Evolutionary conservation across 2,797 vertebrate species (phyloP).

Genomic region (Trachurus trachurus): DNA sequence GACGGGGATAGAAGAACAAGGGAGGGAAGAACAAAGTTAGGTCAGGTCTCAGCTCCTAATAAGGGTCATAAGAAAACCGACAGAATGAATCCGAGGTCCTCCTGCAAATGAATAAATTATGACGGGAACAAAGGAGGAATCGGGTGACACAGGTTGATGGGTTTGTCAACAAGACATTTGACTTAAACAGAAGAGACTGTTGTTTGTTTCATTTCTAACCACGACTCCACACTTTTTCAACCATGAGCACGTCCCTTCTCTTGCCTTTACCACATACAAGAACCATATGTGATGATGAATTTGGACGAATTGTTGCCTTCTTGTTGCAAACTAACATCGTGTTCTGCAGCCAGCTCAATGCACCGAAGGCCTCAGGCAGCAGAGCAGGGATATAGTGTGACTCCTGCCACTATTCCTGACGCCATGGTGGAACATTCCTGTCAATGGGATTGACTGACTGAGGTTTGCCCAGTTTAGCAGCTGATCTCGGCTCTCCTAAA

Average conservation of each 20-base stretch:
- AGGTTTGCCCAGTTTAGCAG: conserved; percentile 66
- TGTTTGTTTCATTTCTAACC: not conserved
- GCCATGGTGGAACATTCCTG: conserved; percentile 35
- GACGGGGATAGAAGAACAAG: not conserved
- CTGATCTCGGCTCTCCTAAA: conserved; percentile 65
- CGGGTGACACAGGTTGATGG: not conserved
- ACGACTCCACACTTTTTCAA: not conserved
- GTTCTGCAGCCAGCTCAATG: not conserved
- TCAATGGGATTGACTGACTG: conserved; percentile 62
- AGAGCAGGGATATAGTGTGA: conserved; percentile 21
- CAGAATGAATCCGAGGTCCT: not conserved
- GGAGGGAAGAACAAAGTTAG: not conserved
- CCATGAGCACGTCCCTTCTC: not conserved
- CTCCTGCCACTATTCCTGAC: conserved; percentile 50
- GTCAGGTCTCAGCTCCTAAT: not conserved
- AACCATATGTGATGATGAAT: not conserved
- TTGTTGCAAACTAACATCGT: not conserved
- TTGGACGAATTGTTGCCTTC: not conserved
- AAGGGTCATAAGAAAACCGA: not conserved
- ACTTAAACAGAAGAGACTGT: not conserved
- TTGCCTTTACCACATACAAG: not conserved
- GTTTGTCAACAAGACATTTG: not conserved
- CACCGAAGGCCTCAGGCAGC: conserved; percentile 5
- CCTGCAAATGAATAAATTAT: not conserved
- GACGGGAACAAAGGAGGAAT: not conserved